phyloP scores from a whole-genome alignment of 53 echinoderm and acorn worm species.

The Pentamera pediparva region DNA sequence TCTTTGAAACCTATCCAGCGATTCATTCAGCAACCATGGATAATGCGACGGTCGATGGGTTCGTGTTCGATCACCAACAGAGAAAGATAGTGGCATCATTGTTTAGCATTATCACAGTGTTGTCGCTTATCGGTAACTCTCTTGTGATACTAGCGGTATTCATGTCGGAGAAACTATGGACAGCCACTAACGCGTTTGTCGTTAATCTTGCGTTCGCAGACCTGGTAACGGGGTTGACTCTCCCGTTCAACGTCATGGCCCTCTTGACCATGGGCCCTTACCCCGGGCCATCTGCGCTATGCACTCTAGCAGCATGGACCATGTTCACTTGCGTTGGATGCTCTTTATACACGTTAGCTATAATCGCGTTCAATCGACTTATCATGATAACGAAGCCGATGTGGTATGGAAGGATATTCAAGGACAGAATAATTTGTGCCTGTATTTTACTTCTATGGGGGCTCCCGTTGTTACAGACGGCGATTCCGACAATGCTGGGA shows the following conservation, averaged over 20 bases:
- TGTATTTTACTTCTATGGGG: conserved; percentile 35
- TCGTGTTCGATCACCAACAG: conserved; percentile 44
- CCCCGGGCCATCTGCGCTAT: conserved; percentile 22
- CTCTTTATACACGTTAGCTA: conserved; percentile 41
- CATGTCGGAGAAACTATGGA: conserved; percentile 48
- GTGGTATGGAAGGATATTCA: conserved; percentile 31
- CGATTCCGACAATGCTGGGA: conserved; percentile 27
- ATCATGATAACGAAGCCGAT: conserved; percentile 41
- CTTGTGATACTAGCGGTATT: conserved; percentile 55
- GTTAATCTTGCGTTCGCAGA: conserved; percentile 58
- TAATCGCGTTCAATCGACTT: conserved; percentile 40
- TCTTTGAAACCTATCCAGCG: background rate
- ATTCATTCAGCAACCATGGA: background rate
- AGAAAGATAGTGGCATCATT: conserved; percentile 38
- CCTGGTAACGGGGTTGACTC: conserved; percentile 38
- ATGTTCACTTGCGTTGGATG: conserved; percentile 42
- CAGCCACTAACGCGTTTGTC: conserved; percentile 59
- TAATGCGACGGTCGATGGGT: background rate
- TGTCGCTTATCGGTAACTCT: conserved; percentile 46
- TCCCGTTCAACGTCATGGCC: conserved; percentile 40
- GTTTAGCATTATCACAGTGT: conserved; percentile 27
- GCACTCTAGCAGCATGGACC: conserved; percentile 31
- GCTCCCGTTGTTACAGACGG: conserved; percentile 36
- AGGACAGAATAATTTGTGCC: background rate
- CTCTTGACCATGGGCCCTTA: conserved; percentile 19